Percentiles rank a stretch among this genome's conserved stretches.
Evolutionary conservation across 2,888 invertebrate genomes (phyloP).

Genomic region (Parelbella ahira): DNA sequence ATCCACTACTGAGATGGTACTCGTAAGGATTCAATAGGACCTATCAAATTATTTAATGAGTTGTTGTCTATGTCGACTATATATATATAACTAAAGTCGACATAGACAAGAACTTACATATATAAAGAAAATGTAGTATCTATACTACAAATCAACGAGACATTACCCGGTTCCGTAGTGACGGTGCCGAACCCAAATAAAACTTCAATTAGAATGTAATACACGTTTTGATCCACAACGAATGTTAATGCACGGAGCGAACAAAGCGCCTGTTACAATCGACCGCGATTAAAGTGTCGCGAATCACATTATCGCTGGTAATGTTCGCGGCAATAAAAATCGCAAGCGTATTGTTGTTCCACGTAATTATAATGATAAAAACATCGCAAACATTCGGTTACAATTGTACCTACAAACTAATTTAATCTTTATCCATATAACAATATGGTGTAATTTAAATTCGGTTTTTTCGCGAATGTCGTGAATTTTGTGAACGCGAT

Average conservation of each 20-base stretch:
- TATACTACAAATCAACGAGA: no score
- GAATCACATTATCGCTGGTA: constrained; percentile 53
- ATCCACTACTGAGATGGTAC: no score
- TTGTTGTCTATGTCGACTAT: no score
- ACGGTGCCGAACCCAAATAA: constrained; percentile 27
- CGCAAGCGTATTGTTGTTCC: constrained; percentile 47
- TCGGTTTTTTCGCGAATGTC: neutral
- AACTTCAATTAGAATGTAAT: constrained; percentile 32
- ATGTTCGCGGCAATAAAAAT: constrained; percentile 51
- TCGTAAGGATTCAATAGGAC: no score
- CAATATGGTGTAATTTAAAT: constrained; percentile 11
- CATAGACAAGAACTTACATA: no score
- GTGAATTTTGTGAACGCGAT: constrained; percentile 7
- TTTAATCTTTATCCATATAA: constrained; percentile 4
- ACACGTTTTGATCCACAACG: constrained; percentile 19
- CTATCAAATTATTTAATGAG: no score
- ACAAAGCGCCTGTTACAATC: constrained; percentile 37
- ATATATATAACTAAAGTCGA: no score
- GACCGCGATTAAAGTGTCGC: constrained; percentile 49
- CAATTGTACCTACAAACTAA: constrained; percentile 18
- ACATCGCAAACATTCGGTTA: constrained; percentile 36
- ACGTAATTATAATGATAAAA: constrained; percentile 49
- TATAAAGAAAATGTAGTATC: no score
- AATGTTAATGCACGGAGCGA: constrained; percentile 32
- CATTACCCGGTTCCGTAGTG: no score